A percentile compares a stretch with the other conserved stretches of the same genome.
Evolutionary conservation across 2,113 vertebrate genomes (phyloP).

Genomic region (Lichenostomus cassidix): DNA sequence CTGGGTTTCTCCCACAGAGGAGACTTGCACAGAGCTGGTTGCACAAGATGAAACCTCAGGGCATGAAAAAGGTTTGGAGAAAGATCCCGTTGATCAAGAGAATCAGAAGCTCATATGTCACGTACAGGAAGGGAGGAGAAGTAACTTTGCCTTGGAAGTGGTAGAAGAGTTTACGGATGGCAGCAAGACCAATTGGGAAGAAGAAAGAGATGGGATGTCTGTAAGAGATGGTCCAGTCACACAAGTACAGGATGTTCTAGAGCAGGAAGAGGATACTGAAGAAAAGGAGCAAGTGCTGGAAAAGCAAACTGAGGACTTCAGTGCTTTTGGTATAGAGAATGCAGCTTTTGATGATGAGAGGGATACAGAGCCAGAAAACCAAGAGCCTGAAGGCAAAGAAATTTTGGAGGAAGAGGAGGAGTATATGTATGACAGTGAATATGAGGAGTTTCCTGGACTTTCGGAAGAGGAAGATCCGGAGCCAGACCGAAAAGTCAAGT

Average conservation of each 20-base stretch:
- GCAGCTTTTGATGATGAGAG: conserved; percentile 87
- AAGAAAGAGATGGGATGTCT: not conserved
- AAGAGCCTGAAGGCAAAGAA: conserved; percentile 46
- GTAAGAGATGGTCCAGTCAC: not conserved
- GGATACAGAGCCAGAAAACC: conserved; percentile 74
- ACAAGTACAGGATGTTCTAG: not conserved
- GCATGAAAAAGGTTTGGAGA: conserved; percentile 68
- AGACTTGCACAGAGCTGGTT: conserved; percentile 77
- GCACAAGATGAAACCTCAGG: conserved; percentile 84
- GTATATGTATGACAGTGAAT: conserved; percentile 74
- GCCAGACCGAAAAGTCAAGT: conserved; percentile 81
- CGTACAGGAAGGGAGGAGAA: not conserved
- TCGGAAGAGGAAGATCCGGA: conserved; percentile 86
- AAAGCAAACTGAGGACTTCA: conserved; percentile 57
- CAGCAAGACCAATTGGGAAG: not conserved
- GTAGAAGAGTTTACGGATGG: not conserved
- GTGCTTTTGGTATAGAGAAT: conserved; percentile 86
- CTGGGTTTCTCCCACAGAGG: conserved; percentile 41
- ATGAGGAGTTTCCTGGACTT: conserved; percentile 83
- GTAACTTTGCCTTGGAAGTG: not conserved
- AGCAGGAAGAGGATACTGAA: conserved; percentile 24
- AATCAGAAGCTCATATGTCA: not conserved
- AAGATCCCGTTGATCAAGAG: conserved; percentile 63
- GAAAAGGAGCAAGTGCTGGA: conserved; percentile 61
- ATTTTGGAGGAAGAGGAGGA: conserved; percentile 70